Base-by-base conservation (phyloP, 2,888 invertebrate genomes). In the Choreutis nemorana region DNA sequence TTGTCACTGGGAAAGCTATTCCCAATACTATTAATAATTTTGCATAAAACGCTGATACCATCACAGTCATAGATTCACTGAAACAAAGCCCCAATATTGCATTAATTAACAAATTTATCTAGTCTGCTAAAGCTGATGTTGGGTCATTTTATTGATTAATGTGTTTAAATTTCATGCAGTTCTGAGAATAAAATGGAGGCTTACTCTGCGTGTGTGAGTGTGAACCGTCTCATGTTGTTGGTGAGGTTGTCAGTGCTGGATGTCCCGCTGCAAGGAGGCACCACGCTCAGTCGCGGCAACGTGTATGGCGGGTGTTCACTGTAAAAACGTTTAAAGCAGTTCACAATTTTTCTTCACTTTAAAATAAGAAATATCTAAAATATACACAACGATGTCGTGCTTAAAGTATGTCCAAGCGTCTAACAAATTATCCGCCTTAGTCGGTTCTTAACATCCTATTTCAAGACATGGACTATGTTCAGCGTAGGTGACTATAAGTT, bases 1-100 rank as follows among this genome's bases (percentile, higher is more conserved):
- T 84, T 1, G 86, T 83, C 24, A 87, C 58, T 0, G 86, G 86
- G 27, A 87, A 66, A 3, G 85, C 83, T 37, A 84, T 67, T 24
- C 86, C 86, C 59, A 85, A 66, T 33, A 86, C 83, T 42, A 86
- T 83, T 55, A 87, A 59, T 42, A 86, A 64, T 57, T 86, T 83
- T 13, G 83, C 84, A 52, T 87, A 87, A 53, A 86, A 78, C 24
- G 84, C 84, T 56, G 86, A 86, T 45, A 86, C 53, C 28, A 83
- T 79, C 33, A 81, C 72, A 30, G 83, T 81, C 63, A 84, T 71
- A 40, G 83, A 81, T 66, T 83, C 83, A 46, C 83, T 83, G 71
- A 45, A 77, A 77, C 60, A 64, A 58, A 37, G 37, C 53, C 43
- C 55, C n/a, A 45, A 48, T 40, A 56, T 45, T 31, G 42, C 24